Percentiles rank a stretch among this genome's conserved stretches.
phyloP scores from a whole-genome alignment of 2,888 invertebrate species.

The Caenorhabditis uteleia region DNA sequence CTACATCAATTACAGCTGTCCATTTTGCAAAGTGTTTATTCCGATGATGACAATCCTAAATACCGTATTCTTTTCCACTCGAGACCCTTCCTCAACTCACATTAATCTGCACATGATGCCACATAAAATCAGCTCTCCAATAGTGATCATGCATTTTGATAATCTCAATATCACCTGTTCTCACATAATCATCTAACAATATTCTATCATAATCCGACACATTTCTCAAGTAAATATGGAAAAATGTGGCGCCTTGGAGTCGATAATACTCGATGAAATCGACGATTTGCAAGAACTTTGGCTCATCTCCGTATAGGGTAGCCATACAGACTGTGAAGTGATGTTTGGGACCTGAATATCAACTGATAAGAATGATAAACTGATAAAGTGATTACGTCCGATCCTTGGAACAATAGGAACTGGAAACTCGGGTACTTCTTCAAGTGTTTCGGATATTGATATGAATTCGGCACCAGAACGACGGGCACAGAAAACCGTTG shows the following conservation, averaged over 20 bases:
- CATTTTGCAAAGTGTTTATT: conserved; percentile 15
- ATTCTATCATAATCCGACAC: conserved; percentile 11
- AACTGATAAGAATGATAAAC: neutral
- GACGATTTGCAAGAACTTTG: conserved; percentile 18
- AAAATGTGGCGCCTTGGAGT: conserved; percentile 32
- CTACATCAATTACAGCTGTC: conserved; percentile 16
- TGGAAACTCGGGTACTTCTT: conserved; percentile 10
- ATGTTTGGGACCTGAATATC: conserved; percentile 13
- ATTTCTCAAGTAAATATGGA: conserved; percentile 24
- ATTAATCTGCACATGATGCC: conserved; percentile 6
- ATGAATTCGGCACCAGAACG: conserved; percentile 22
- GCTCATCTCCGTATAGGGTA: conserved; percentile 8
- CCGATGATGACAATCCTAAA: conserved; percentile 22
- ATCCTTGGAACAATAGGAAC: conserved; percentile 6
- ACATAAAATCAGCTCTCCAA: conserved; percentile 25
- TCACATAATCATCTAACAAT: conserved; percentile 26
- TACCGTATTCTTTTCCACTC: conserved; percentile 13
- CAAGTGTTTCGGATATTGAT: conserved; percentile 2
- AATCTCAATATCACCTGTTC: conserved; percentile 29
- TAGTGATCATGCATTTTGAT: conserved; percentile 31
- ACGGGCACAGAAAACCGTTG: conserved; percentile 21
- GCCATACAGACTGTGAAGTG: conserved; percentile 25
- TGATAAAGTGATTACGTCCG: neutral
- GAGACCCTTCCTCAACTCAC: conserved; percentile 8
- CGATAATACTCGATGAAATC: conserved; percentile 34